Evolutionary conservation across 2,797 vertebrate genomes (phyloP), one percentile per base, ranked within the genome.

Genomic region (Taeniopygia guttata): DNA sequence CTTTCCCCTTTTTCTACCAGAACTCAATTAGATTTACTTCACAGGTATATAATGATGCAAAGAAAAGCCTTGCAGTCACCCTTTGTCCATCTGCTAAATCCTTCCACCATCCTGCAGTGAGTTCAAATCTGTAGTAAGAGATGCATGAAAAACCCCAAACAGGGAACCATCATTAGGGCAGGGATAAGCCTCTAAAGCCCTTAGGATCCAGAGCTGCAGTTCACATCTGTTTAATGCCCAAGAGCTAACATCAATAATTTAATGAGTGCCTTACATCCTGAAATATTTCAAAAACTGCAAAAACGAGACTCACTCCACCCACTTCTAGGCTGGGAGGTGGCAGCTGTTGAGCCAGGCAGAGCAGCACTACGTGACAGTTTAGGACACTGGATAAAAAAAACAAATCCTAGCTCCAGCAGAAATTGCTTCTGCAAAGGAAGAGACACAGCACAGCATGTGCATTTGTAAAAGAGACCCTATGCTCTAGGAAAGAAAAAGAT

Each of bases 291-390:
- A 46, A 86, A 92, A 95, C 45, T 66, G 59, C 51, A 72, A 84
- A 92, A 95, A 69, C 82, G 95, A 87, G 75, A 73, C 59, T 92
- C 73, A 87, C 87, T 91, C 92, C 91, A 92, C 92, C 78, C 89
- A 81, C 8, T 60, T 63, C 70, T 54, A 40, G 32, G n/a, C 23
- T 91, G 83, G 87, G 89, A 95, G 87, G 76, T 84, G 67, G 85
- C 92, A 95, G 83, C 66, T 81, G 58, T 72, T 81, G 69, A 87
- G 52, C 69, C 69, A 70, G 87, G 85, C 91, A 89, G 67, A 89
- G 74, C 70, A 84, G 66, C 2, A 0, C 34, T 84, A 69, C 2
- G 3, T 89, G 84, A 89, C 85, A 86, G 59, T 84, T 91, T 30
- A 55, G 85, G 79, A 81, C 66, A 66, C 13, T 2, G 25, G 58